phyloP scores from a whole-genome alignment of 2,797 vertebrate genomes.

The Ataeniobius toweri region DNA sequence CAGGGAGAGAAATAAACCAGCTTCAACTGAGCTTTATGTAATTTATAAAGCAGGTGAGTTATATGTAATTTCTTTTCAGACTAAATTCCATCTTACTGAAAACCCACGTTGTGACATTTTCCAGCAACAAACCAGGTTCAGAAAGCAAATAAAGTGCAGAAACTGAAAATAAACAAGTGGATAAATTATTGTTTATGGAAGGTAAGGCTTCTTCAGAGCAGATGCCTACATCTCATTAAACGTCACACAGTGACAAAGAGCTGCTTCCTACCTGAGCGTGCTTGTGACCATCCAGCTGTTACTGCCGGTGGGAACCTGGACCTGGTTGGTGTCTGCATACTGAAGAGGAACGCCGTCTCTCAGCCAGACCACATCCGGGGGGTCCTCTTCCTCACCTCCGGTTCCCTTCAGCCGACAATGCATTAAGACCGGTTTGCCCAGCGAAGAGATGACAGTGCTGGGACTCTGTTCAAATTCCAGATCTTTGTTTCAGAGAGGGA shows the following conservation, averaged over 20 bases:
- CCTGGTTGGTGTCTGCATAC: constrained; percentile 83
- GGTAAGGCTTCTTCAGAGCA: not conserved
- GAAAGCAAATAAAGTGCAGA: not conserved
- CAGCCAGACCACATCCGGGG: constrained; percentile 85
- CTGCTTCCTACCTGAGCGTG: constrained; percentile 80
- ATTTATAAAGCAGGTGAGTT: not conserved
- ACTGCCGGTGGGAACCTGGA: constrained; percentile 78
- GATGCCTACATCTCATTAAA: not conserved
- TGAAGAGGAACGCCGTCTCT: constrained; percentile 73
- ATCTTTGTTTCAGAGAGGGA: constrained; percentile 58
- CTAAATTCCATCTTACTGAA: constrained; percentile 7
- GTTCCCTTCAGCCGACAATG: constrained; percentile 75
- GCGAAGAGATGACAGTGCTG: constrained; percentile 79
- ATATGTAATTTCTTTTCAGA: constrained; percentile 6
- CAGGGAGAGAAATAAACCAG: not conserved
- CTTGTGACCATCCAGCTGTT: constrained; percentile 84
- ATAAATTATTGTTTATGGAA: not conserved
- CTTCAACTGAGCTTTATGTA: not conserved
- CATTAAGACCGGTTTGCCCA: constrained; percentile 82
- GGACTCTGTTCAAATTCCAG: constrained; percentile 79
- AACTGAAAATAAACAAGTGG: constrained; percentile 29
- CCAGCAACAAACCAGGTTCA: constrained; percentile 7
- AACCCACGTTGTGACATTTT: constrained; percentile 7
- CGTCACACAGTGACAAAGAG: not conserved
- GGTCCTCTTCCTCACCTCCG: constrained; percentile 66